Evolutionary conservation across 2,113 vertebrate species (phyloP).

Genomic region (Entomyzon cyanotis): DNA sequence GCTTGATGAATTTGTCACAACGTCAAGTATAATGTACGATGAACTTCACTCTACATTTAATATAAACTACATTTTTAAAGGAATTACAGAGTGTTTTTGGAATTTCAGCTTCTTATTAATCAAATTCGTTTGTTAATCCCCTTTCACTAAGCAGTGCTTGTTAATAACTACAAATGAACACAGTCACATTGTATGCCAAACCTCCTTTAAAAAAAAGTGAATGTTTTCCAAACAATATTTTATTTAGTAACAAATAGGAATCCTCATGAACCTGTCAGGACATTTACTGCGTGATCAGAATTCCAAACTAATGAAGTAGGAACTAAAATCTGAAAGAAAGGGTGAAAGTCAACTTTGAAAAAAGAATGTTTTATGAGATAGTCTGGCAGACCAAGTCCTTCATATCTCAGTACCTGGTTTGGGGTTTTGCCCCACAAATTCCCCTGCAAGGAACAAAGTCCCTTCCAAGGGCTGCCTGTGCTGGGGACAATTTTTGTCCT

Average conservation of each 20-base stretch:
- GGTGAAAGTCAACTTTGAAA: rapidly evolving
- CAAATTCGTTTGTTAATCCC: not conserved
- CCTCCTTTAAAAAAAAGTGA: not conserved
- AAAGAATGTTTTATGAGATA: not conserved
- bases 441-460: rapidly evolving
- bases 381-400: not conserved
- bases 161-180: not conserved
- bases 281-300: not conserved
- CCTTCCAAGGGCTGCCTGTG: not conserved
- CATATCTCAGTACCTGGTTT: rapidly evolving
- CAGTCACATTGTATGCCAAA: rapidly evolving
- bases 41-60: not conserved
- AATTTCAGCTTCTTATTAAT: not conserved
- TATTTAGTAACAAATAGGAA: not conserved
- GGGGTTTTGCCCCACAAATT: too few species aligned
- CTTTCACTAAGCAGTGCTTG: not conserved
- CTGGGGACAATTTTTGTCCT: not conserved
- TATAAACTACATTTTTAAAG: not conserved
- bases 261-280: not conserved
- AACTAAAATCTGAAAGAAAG: not conserved
- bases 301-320: not conserved
- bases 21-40: not conserved
- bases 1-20: not conserved
- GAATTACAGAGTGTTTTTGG: not conserved
- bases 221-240: not conserved